Base-by-base conservation (phyloP, 2,888 invertebrate genomes). In the Tuta absoluta region DNA sequence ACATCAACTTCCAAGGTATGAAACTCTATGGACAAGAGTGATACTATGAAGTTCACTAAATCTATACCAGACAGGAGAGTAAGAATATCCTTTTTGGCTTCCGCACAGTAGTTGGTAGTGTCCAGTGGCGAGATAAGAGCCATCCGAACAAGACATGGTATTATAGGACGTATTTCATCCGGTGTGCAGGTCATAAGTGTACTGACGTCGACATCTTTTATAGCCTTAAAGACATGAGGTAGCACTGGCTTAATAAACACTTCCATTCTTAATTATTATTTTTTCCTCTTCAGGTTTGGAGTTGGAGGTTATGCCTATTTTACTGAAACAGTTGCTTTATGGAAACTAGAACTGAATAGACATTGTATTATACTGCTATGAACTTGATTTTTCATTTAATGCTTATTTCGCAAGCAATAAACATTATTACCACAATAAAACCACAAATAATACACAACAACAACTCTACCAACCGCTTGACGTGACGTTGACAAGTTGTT, bases 61-160 rank as follows among this genome's bases (percentile, higher is more conserved):
- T 98, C 98, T 72, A 98, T 96, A 7, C 97, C 97, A 0, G 98
- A 96, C 0, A 98, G 92, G 59, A 98, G 93, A n/a, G 96, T 96
- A 1, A 98, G 89, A 62, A 98, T 96, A 77, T 96, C 95, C 84
- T 97, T 97, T 73, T 97, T 95, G 41, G 95, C 95, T 74, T 95
- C 95, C 53, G 95, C 94, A 81, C 98, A 98, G 65, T 95, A 94
- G 76, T 94, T 94, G 0, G 97, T 97, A 51, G 95, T 95, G 80
- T 98, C 98, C 63, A 98, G 87, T 0, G 98, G 97, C 7, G 96
- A 95, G 77, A 94, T 91, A 0, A 98, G 91, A 66, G 98, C 98
- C 96, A 98, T 98, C 62, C 99, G 94, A 45, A 98, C 97, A 62
- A 99, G 93, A 81, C 98, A 98, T 62, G 98, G 98, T 75, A 99